Conservation (phyloP, 2,797 vertebrate species). For the Varecia variegata region DNA sequence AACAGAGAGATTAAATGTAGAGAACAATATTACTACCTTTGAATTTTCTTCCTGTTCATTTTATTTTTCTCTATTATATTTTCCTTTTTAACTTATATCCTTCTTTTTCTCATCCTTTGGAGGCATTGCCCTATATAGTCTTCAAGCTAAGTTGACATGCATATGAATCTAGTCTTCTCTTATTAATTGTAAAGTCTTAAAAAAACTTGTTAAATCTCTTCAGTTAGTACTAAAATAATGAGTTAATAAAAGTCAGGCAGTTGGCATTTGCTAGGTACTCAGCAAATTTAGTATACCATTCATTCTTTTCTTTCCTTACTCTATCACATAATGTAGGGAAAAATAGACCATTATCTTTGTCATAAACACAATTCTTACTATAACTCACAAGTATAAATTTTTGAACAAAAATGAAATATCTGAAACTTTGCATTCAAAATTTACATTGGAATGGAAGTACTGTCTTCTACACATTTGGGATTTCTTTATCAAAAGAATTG, state of each 20-base stretch:
- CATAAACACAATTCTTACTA: neutral
- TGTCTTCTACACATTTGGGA: neutral
- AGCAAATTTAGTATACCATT: neutral
- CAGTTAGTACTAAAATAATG: neutral
- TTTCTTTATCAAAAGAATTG: neutral
- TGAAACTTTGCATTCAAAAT: neutral
- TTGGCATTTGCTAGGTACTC: neutral
- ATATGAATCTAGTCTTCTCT: neutral
- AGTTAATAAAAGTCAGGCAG: neutral
- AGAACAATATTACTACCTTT: neutral
- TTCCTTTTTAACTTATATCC: neutral
- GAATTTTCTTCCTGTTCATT: neutral
- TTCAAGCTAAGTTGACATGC: neutral
- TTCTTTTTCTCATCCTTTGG: neutral
- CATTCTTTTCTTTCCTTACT: neutral
- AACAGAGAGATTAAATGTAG: neutral
- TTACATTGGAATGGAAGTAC: neutral
- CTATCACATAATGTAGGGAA: neutral
- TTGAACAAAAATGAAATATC: neutral
- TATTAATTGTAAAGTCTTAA: neutral
- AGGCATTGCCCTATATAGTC: neutral
- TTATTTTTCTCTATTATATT: neutral
- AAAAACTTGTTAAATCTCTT: neutral
- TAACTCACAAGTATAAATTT: neutral
- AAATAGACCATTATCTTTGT: neutral